Conservation (phyloP, 2,888 invertebrate species). For the Zhuqinia jingwanae region DNA sequence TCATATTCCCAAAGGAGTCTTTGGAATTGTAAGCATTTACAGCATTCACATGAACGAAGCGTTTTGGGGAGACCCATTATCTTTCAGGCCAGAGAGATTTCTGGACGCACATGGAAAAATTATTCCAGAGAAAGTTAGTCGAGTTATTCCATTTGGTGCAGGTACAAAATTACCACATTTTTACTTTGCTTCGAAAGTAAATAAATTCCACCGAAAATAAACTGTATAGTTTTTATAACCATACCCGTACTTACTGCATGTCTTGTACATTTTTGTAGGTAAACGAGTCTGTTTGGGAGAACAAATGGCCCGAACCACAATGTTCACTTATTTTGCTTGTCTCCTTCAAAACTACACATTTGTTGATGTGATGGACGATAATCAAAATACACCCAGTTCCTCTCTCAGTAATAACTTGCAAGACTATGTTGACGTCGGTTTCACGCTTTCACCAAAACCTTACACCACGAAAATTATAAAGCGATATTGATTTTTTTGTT, state of each 20-base stretch:
- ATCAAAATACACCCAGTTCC: too few species aligned
- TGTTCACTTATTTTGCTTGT: slow-evolving; percentile 69
- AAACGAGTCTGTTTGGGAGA: slow-evolving; percentile 71
- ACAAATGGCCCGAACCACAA: slow-evolving; percentile 61
- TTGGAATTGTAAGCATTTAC: slow-evolving; percentile 61
- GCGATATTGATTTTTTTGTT: slow-evolving; percentile 19
- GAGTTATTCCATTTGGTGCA: slow-evolving; percentile 72
- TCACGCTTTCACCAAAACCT: slow-evolving; percentile 64
- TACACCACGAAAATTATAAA: slow-evolving; percentile 44
- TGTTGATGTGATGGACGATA: neutral
- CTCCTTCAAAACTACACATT: slow-evolving; percentile 68
- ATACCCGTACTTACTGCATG: too few species aligned
- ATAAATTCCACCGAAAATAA: neutral
- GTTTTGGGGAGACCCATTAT: slow-evolving; percentile 68
- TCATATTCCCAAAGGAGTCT: slow-evolving; percentile 55
- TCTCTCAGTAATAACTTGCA: neutral
- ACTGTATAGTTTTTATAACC: too few species aligned
- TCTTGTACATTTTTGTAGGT: slow-evolving; percentile 52
- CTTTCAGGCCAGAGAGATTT: slow-evolving; percentile 72
- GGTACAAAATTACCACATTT: slow-evolving; percentile 40
- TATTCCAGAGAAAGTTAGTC: slow-evolving; percentile 36
- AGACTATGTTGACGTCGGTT: slow-evolving; percentile 42
- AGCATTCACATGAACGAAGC: slow-evolving; percentile 61
- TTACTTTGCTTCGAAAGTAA: neutral
- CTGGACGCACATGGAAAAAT: slow-evolving; percentile 62